Base-by-base conservation (phyloP, 1,140 invertebrate genomes). In the Teleogryllus occipitalis region DNA sequence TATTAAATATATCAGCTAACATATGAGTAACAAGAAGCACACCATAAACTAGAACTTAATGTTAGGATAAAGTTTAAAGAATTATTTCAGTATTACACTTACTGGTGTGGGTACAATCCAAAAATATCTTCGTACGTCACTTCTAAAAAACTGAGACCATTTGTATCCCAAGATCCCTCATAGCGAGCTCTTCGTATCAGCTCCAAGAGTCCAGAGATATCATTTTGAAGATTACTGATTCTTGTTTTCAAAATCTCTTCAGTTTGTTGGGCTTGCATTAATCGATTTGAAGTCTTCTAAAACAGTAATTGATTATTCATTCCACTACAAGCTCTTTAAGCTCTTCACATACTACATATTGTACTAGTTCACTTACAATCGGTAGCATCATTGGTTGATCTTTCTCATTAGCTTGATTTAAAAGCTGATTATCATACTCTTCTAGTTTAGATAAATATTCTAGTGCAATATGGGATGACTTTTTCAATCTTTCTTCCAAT, bases 401-500 rank as follows among this genome's bases (percentile, higher is more conserved):
- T 65, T 65, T 65, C 7, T 14, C 54, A 65, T 2, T 2, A 39
- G 27, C 5, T 5, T 39, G 27, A 39, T 39, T 39, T 39, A 39
- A 39, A 14, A 47, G 7, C 8, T 10, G 15, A 47, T 54, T 77
- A 8, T 77, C 47, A 49, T 10, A 77, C 21, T 77, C 80, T 18
- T 83, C 79, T 7, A 84, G 79, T n/a, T 83, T 80, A 75, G 82
- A 77, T 80, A 85, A 84, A 81, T 85, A 85, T 10, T 85, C 83
- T 12, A 83, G 81, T 8, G 86, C 82, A n/a, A 85, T 76, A 78
- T 80, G 80, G 8, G 86, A 84, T 8, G 86, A 85, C 22, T 86
- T 85, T 46, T 86, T 84, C 54, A 89, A 85, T 82, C 89, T 86
- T 22, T 88, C 85, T 84, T 89, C 87, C 21, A 90, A 82, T 81